Base-by-base conservation (phyloP, 2,888 invertebrate genomes). In the Mesodorylaimus sp. region DNA sequence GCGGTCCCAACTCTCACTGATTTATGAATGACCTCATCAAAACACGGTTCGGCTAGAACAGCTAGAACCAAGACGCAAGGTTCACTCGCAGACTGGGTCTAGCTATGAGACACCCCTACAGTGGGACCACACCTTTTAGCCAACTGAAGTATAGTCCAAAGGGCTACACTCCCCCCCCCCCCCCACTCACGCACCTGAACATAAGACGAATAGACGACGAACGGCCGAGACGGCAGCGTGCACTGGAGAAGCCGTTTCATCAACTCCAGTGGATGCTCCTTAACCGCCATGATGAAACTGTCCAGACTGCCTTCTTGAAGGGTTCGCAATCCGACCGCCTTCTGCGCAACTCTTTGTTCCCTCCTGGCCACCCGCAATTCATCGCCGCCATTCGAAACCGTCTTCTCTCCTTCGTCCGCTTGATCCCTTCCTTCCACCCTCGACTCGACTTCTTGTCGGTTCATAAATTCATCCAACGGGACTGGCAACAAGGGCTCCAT, bases 121-220 rank as follows among this genome's bases (percentile, higher is more conserved):
- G n/a, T n/a, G n/a, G n/a, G n/a, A n/a, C n/a, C n/a, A n/a, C n/a
- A n/a, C n/a, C n/a, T n/a, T n/a, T n/a, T n/a, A n/a, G n/a, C n/a
- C n/a, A n/a, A n/a, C n/a, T n/a, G n/a, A n/a, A n/a, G n/a, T n/a
- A n/a, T n/a, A n/a, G n/a, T n/a, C n/a, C n/a, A n/a, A n/a, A n/a
- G n/a, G n/a, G n/a, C n/a, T n/a, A n/a, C n/a, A n/a, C n/a, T n/a
- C n/a, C n/a, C n/a, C n/a, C n/a, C n/a, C n/a, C n/a, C n/a, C n/a
- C n/a, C n/a, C n/a, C n/a, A n/a, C n/a, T n/a, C 10, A 5, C 28
- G 23, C 19, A 50, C 68, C 63, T 69, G 66, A 56, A 63, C 58
- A 52, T 64, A 61, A 51, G 63, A 65, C 21, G 60, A 65, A 58
- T 61, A 69, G 19, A 70, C 60, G 2, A 66, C 68, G 36, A 70